Base-by-base conservation (phyloP, 2,797 vertebrate species). In the Acanthurus tractus region DNA sequence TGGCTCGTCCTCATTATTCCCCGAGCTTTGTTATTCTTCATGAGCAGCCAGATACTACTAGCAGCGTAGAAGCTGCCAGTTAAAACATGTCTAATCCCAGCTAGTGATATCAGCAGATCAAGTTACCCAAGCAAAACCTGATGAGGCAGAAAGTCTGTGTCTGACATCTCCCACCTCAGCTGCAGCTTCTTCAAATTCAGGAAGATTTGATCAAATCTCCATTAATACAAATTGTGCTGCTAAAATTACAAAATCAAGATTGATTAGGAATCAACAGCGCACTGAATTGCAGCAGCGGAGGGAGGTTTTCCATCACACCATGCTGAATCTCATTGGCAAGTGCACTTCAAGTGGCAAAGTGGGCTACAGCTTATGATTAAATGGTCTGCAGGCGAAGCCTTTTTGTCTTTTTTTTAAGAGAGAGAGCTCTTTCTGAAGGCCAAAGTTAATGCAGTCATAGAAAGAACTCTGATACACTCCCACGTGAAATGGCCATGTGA, bases 401-500 rank as follows among this genome's bases (percentile, higher is more conserved):
- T 93, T 90, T 91, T 80, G 87, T 90, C 81, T 85, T 83, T 79
- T 86, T 77, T 84, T 83, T 75, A 61, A 70, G 78, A 56, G 78
- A 87, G 85, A 76, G 78, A 70, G 85, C 85, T 86, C 82, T 93
- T 93, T 93, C 86, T 93, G 90, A 93, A 94, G 91, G 89, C 88
- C 90, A 92, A 93, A 92, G 90, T 93, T 93, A 93, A 94, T 92
- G 92, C 84, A 92, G 88, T 92, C 88, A 90, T 83, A 91, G 87
- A 92, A 89, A 91, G 86, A 89, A 90, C 87, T 91, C 85, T 85
- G 86, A 88, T 93, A 86, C 89, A 92, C 86, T 91, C 90, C 91
- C 88, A 92, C 88, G 63, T 92, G 87, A 91, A 92, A 86, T 86
- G 89, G 82, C 89, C 89, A 92, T 92, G 85, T 91, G 91, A 93